Evolutionary conservation across 2,113 vertebrate species (phyloP), one percentile per base, ranked within the genome.

Genomic region (Laterallus jamaicensis): DNA sequence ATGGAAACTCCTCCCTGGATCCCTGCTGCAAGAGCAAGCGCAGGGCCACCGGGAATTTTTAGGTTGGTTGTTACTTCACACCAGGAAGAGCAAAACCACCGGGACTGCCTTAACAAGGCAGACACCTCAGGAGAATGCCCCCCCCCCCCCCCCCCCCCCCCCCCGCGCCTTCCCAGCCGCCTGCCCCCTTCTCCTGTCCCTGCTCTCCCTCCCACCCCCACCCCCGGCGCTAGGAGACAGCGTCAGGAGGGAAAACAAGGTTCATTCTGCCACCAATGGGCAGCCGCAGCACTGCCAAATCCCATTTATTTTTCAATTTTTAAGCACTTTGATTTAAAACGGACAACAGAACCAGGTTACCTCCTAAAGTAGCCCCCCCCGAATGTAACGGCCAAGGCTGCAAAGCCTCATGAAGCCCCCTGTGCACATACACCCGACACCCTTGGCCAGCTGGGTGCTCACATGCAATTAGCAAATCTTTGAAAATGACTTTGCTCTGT

Each of bases 231-330:
- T 32, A 35, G 32, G 15, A 39, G 50, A 2, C 69, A 37, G n/a
- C 0, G 1, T 0, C 4, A 20, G 67, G 11, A 13, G 0, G 3
- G 19, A 82, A 73, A 39, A 2, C 6, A 54, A 82, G 82, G 63
- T 42, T 90, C 37, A 5, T 66, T 88, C 82, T 96, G 84, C 85
- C 85, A 85, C 92, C 93, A 73, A 26, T 5, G 59, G 87, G 94
- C 82, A 74, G 70, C 55, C 11, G 2, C 60, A 70, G 81, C 42
- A 39, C 55, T 3, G 64, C 7, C 2, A 1, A 6, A 3, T 1
- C 12, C 3, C 3, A 2, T 11, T 49, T 5, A 10, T 35, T 25
- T 39, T 22, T 18, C 7, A 37, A 4, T 18, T 28, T 50, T 5
- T 25, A 52, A 52, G 16, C 4, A 3, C 14, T 59, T 10, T 4